Percentiles rank a stretch among this genome's conserved stretches.
phyloP scores from a whole-genome alignment of 2,888 invertebrate genomes.

The Acrocera orbiculus region DNA sequence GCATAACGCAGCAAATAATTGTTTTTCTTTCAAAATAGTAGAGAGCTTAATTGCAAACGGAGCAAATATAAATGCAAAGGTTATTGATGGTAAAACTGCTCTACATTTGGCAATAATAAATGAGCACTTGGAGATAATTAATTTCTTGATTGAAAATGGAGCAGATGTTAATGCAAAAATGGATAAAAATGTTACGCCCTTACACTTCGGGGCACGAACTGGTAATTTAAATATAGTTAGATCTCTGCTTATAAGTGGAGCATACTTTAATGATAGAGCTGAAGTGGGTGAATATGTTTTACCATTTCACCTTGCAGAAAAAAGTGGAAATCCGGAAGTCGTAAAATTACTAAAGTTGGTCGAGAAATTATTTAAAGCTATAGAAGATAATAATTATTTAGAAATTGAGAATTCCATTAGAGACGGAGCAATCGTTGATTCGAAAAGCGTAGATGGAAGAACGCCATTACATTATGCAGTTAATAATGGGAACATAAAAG shows the following conservation, averaged over 20 bases:
- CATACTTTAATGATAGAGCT: slow-evolving; percentile 5
- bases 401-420: too few relatives aligned
- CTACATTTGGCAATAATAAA: slow-evolving; percentile 3
- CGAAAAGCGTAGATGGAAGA: background rate
- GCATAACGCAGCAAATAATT: slow-evolving; percentile 1
- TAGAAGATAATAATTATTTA: too few relatives aligned
- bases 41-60: background rate
- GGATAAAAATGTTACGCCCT: background rate
- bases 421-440: background rate
- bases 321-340: slow-evolving; percentile 10
- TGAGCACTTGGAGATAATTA: slow-evolving; percentile 1
- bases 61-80: slow-evolving; percentile 1
- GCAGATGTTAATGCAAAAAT: slow-evolving; percentile 1
- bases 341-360: background rate
- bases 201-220: slow-evolving; percentile 2
- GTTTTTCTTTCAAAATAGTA: slow-evolving; percentile 1
- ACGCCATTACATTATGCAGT: slow-evolving; percentile 14
- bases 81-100: background rate
- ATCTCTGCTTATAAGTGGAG: slow-evolving; percentile 5
- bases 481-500: slow-evolving; percentile 6
- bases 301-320: background rate
- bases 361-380: too few relatives aligned
- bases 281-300: background rate
- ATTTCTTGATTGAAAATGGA: slow-evolving; percentile 6
- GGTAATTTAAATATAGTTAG: background rate